phyloP scores from a whole-genome alignment of 2,113 vertebrate genomes.

The Rhagologus leucostigma region DNA sequence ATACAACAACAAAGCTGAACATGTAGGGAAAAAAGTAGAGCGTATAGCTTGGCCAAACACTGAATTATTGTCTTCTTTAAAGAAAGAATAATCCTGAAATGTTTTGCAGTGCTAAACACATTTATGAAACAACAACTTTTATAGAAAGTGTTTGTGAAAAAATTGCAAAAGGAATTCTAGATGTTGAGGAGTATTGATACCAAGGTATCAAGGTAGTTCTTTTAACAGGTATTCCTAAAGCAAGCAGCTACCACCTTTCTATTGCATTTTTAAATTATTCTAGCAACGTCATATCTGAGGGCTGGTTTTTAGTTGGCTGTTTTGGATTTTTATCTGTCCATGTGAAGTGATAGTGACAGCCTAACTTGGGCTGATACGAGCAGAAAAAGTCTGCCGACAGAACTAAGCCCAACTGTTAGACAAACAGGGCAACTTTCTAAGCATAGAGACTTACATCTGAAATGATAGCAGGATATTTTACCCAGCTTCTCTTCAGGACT shows the following conservation, averaged over 20 bases:
- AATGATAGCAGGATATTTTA: not conserved
- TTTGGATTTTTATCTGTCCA: not conserved
- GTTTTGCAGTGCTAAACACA: not conserved
- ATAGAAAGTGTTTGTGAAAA: not conserved
- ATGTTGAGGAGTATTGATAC: not conserved
- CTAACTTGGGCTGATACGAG: not conserved
- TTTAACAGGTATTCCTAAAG: not conserved
- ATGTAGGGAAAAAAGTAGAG: not conserved
- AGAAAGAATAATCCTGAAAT: not conserved
- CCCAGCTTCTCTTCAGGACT: not conserved
- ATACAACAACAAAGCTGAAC: not conserved
- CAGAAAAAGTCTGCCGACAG: not conserved
- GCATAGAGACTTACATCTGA: not conserved
- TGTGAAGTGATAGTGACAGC: not conserved
- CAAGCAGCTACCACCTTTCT: not conserved
- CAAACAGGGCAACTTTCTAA: not conserved
- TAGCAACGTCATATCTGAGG: not conserved
- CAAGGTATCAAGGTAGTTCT: rapidly evolving
- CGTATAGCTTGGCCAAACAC: not conserved
- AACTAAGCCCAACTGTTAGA: not conserved
- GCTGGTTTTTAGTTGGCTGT: rapidly evolving
- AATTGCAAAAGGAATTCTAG: not conserved
- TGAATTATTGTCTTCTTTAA: not conserved
- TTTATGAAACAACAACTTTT: not conserved
- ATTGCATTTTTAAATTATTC: not conserved